These are phyloP conservation scores for Agrenia bidenticulata DNA, from an alignment of 2,888 invertebrate species.

Conservation along the genomic window DNA sequence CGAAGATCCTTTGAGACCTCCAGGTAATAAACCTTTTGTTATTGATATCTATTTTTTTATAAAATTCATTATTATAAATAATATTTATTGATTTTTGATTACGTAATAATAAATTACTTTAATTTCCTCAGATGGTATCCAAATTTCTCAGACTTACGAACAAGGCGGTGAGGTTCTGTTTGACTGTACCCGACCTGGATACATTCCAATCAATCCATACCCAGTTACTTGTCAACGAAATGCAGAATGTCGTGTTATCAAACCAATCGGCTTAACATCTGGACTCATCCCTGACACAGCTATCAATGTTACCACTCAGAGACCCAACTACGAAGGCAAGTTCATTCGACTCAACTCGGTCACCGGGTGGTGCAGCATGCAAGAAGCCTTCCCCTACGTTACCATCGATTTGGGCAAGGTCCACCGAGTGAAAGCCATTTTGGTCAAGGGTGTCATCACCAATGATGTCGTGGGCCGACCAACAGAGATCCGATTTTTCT, in stretches of 20 bases:
- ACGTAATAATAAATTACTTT: too few species aligned
- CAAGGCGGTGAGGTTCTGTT: slow-evolving; percentile 85
- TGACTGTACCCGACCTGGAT: slow-evolving; percentile 86
- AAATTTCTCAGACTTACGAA: slow-evolving; percentile 68
- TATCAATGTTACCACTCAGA: slow-evolving; percentile 90
- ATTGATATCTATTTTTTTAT: background rate
- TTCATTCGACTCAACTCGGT: slow-evolving; percentile 88
- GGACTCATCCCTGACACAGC: slow-evolving; percentile 92
- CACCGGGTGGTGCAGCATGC: slow-evolving; percentile 95
- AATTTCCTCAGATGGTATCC: slow-evolving; percentile 86
- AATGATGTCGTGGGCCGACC: slow-evolving; percentile 93
- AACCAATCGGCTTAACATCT: slow-evolving; percentile 84
- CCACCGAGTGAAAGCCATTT: slow-evolving; percentile 86
- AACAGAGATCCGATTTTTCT: slow-evolving; percentile 94
- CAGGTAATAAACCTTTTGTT: slow-evolving; percentile 55
- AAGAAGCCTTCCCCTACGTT: slow-evolving; percentile 93
- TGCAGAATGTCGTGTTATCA: slow-evolving; percentile 90
- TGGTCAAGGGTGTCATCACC: slow-evolving; percentile 91
- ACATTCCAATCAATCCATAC: slow-evolving; percentile 84
- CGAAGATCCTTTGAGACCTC: slow-evolving; percentile 90
- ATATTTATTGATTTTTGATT: too few species aligned
- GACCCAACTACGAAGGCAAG: slow-evolving; percentile 84
- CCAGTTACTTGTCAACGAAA: slow-evolving; percentile 88
- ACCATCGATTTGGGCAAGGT: slow-evolving; percentile 92
- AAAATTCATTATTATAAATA: background rate